Percentiles rank a stretch among this genome's conserved stretches.
Conservation (phyloP, 1,140 invertebrate species). For the Drusus annulatus region DNA sequence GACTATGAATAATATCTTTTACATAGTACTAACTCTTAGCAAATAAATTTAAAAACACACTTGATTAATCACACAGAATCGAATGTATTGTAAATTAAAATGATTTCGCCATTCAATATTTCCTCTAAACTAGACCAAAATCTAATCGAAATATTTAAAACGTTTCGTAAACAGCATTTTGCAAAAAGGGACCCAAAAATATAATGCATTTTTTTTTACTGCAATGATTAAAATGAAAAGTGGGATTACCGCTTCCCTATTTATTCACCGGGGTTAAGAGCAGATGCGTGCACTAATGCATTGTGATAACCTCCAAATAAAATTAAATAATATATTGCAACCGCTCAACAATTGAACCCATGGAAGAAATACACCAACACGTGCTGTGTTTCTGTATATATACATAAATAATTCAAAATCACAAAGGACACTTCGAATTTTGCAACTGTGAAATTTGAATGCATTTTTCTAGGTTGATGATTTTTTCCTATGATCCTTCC, state of each 20-base stretch:
- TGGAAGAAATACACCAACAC: slow-evolving; percentile 32
- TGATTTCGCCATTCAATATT: too few species aligned
- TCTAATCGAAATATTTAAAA: too few species aligned
- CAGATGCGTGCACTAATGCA: slow-evolving; percentile 42
- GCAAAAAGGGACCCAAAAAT: too few species aligned
- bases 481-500: slow-evolving; percentile 7
- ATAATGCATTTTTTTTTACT: too few species aligned
- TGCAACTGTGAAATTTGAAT: slow-evolving; percentile 33
- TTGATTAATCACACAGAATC: too few species aligned
- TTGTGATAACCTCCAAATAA: slow-evolving; percentile 31
- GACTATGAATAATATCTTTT: too few species aligned
- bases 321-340: slow-evolving; percentile 36
- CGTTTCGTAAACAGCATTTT: too few species aligned
- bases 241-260: not conserved
- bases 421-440: slow-evolving; percentile 32
- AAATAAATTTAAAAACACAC: too few species aligned
- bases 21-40: too few species aligned
- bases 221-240: too few species aligned
- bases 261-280: slow-evolving; percentile 20
- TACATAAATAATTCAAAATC: slow-evolving; percentile 12
- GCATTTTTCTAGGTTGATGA: slow-evolving; percentile 13
- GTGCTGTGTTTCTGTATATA: slow-evolving; percentile 25
- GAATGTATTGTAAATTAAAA: too few species aligned
- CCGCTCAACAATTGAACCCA: slow-evolving; percentile 25
- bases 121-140: too few species aligned